Evolutionary conservation across 2,797 vertebrate genomes (phyloP), one percentile per base, ranked within the genome.

Genomic region (Erithacus rubecula): DNA sequence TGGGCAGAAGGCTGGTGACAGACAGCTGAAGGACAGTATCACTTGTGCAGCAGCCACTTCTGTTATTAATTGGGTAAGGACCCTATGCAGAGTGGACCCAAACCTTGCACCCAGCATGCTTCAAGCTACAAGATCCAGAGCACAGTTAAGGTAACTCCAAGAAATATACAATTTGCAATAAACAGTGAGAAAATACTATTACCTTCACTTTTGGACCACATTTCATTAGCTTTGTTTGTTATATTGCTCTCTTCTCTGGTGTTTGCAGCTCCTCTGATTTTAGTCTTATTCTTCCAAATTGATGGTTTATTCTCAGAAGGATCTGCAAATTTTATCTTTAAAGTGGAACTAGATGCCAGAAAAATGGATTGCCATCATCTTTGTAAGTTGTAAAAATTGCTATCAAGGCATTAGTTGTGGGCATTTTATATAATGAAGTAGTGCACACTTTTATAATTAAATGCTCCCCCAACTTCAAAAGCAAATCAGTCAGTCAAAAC

Each of bases 261-360:
- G 21, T 69, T 83, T 85, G 69, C 36, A 63, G 58, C 47, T 72
- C 41, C 27, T 89, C 47, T 76, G 41, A 88, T 56, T 88, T 88
- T 46, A 59, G 51, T 81, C 22, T 90, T 19, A n/a, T 37, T 21
- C 26, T 75, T 91, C 32, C 76, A 78, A 44, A 78, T 76, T 34
- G 49, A 67, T 88, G 39, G 63, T 88, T 91, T 83, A 32, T 87
- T 91, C 84, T 72, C 76, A 52, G 72, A 95, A 92, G 69, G 32
- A 52, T 89, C 65, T 82, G n/a, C 18, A 49, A 69, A 41, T 78
- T 93, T 90, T 90, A 27, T 92, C 63, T 88, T 72, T 58, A 86
- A 76, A 90, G 37, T 91, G 26, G 44, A 91, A 65, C 44, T 56
- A 79, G 69, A 90, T 93, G 72, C 37, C 52, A 76, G 69, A 75